Evolutionary conservation across 53 echinoderm and acorn worm species (phyloP).

Genomic region (Apostichopus leukothele): DNA sequence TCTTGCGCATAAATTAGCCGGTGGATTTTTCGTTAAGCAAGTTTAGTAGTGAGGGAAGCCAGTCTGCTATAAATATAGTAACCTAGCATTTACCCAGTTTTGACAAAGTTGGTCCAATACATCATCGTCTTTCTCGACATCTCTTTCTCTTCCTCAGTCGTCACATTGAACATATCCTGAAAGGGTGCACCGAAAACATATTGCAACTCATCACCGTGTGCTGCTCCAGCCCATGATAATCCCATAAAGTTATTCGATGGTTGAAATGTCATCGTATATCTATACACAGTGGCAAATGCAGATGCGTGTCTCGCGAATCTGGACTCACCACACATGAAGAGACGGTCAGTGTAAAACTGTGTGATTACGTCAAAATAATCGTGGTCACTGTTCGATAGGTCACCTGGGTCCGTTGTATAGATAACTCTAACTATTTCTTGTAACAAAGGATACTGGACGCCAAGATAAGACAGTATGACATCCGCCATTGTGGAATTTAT

Average conservation of each 20-base stretch:
- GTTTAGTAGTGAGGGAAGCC: too few species aligned
- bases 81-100: constrained; percentile 7
- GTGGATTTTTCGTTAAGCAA: too few species aligned
- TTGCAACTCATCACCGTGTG: not conserved
- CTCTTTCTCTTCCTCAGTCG: not conserved
- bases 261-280: constrained; percentile 21
- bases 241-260: constrained; percentile 20
- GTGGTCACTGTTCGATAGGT: not conserved
- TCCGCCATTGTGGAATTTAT: not conserved
- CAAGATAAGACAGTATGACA: not conserved
- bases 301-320: constrained; percentile 17
- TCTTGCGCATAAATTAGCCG: too few species aligned
- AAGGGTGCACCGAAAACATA: constrained; percentile 2
- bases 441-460: not conserved
- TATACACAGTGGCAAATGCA: not conserved
- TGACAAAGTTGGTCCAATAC: constrained; percentile 31
- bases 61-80: too few species aligned
- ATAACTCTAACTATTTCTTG: not conserved
- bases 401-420: constrained; percentile 2
- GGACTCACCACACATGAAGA: constrained; percentile 12
- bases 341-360: not conserved
- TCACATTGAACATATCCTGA: not conserved
- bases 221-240: not conserved
- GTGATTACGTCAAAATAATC: not conserved
- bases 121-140: constrained; percentile 12